Base-by-base conservation (phyloP, 2,888 invertebrate genomes). In the Altica lythri region DNA sequence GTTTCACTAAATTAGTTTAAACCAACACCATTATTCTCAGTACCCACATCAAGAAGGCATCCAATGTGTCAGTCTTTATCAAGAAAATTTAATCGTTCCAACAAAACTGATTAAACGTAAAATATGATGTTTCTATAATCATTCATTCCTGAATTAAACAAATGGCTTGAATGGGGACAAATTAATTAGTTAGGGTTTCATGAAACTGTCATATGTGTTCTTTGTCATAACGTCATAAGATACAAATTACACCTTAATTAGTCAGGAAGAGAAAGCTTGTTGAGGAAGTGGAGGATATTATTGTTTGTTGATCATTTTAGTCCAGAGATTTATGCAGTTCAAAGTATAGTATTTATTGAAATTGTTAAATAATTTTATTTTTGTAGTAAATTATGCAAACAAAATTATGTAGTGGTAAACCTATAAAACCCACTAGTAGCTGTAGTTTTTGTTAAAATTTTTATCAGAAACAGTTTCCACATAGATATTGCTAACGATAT, bases 181-280 rank as follows among this genome's bases (percentile, higher is more conserved):
- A 51, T 51, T 51, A 51, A 51, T 51, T 51, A 44, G 37, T 44
- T 13, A 14, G 30, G 29, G 51, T 37, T 44, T 22, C 37, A 35
- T 45, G 37, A 30, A 30, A 38, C 44, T 30, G 6, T 29, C 51
- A 44, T 19, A 38, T 51, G 44, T 40, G 51, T 30, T 38, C 51
- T 30, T 51, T 51, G 37, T 51, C 37, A 9, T n/a, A 29, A 51
- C 51, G 51, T 51, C 51, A 37, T 38, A 32, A 29, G 51, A 38
- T 51, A 51, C 51, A 51, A 51, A 51, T 44, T 44, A 34, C 29
- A 10, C 43, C 44, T 37, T 51, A 51, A 51, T 51, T 51, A 51
- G 22, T 35, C 16, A 44, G 44, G 44, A 29, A 44, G 27, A 37
- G 51, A 9, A 14, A 25, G 46, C 34, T 44, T 38, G 30, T 44